Conservation (phyloP, 1,140 invertebrate species). For the Antheraea pernyi region DNA sequence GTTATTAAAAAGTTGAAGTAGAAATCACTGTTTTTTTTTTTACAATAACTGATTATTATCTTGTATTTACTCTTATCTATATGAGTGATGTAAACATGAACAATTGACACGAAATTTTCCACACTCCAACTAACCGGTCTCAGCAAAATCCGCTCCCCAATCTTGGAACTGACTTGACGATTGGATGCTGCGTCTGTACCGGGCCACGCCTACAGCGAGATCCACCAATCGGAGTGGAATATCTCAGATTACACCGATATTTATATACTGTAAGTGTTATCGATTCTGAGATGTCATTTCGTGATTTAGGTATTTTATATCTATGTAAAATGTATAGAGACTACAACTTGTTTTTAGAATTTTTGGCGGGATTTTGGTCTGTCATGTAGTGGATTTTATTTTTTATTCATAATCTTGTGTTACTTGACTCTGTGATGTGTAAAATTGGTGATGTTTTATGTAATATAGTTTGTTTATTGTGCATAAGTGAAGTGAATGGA, state of each 20-base stretch:
- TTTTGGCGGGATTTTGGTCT: too few species aligned
- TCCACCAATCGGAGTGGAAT: constrained; percentile 36
- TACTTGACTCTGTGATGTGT: too few species aligned
- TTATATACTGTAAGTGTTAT: constrained; percentile 7
- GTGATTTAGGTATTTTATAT: neutral
- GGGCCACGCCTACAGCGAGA: constrained; percentile 37
- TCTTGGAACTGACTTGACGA: constrained; percentile 13
- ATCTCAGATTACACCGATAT: constrained; percentile 22
- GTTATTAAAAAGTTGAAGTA: too few species aligned
- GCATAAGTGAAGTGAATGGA: too few species aligned
- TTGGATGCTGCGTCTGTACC: constrained; percentile 46
- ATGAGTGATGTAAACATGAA: neutral
- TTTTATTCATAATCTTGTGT: too few species aligned
- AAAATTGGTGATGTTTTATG: too few species aligned
- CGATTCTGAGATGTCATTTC: neutral
- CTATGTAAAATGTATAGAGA: too few species aligned
- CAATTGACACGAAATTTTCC: neutral
- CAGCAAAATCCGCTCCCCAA: neutral
- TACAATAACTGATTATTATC: too few species aligned
- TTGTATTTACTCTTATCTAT: neutral
- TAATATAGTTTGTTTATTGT: too few species aligned
- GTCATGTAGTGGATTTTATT: too few species aligned
- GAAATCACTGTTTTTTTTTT: too few species aligned
- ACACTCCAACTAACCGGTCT: neutral
- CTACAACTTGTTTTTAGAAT: too few species aligned